A percentile compares a stretch with the other conserved stretches of the same genome.
These are phyloP conservation scores for Geotrupes spiniger DNA, from an alignment of 2,888 invertebrate species.

Conservation along the genomic window DNA sequence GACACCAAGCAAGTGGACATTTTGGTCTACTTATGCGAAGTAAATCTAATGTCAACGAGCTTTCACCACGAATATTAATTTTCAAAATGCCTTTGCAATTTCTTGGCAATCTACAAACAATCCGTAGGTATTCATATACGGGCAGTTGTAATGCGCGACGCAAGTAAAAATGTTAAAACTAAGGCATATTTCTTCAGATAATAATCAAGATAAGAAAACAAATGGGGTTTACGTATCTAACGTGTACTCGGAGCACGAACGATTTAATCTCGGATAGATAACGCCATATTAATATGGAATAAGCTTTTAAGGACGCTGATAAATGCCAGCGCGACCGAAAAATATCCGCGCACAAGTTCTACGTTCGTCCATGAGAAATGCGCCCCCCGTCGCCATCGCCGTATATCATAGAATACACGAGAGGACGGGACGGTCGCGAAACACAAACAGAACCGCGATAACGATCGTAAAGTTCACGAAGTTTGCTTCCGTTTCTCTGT, in stretches of 20 bases:
- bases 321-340: slow-evolving; percentile 23
- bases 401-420: slow-evolving; percentile 20
- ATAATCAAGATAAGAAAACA: slow-evolving; percentile 20
- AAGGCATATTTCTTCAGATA: slow-evolving; percentile 11
- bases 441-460: slow-evolving; percentile 9
- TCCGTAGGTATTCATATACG: too few relatives aligned
- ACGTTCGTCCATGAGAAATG: slow-evolving; percentile 24
- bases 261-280: slow-evolving; percentile 33
- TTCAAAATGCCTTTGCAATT: too few relatives aligned
- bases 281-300: slow-evolving; percentile 32
- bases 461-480: slow-evolving; percentile 12
- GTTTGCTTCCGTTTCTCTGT: slow-evolving; percentile 13
- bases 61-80: too few relatives aligned
- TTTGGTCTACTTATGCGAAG: too few relatives aligned
- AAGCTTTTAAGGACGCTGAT: slow-evolving; percentile 25
- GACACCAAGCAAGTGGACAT: too few relatives aligned
- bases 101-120: too few relatives aligned
- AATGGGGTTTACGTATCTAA: slow-evolving; percentile 23
- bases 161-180: background rate
- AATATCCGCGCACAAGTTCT: slow-evolving; percentile 8
- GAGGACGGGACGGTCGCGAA: slow-evolving; percentile 12
- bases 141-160: background rate
- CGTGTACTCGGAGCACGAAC: slow-evolving; percentile 29
- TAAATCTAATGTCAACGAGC: too few relatives aligned
- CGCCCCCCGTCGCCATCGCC: slow-evolving; percentile 21